Conservation (phyloP, 2,797 vertebrate species). For the Phoebastria nigripes region DNA sequence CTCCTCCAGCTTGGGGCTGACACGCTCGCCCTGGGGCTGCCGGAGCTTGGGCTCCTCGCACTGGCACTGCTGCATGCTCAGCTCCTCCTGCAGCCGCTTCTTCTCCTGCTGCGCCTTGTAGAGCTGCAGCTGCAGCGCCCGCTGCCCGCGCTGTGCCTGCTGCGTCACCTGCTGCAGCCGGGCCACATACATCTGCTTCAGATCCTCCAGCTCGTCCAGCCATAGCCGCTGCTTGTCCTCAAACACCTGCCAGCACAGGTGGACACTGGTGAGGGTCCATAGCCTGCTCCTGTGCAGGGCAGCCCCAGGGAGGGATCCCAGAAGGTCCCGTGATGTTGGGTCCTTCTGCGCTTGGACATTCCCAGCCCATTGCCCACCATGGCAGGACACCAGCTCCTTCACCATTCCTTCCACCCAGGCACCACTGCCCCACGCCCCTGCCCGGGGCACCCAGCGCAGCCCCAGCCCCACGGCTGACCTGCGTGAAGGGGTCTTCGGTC, state of each 20-base stretch:
- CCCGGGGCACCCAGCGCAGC: rapidly evolving
- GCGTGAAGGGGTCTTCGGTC: constrained; percentile 87
- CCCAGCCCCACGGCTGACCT: constrained; percentile 73
- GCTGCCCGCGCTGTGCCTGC: constrained; percentile 91
- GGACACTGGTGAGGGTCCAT: background rate
- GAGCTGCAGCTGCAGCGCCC: constrained; percentile 90
- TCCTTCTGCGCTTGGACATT: rapidly evolving
- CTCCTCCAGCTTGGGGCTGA: constrained; percentile 87
- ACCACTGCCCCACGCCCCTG: background rate
- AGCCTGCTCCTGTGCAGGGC: background rate
- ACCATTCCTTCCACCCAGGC: background rate
- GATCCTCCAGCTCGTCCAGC: constrained; percentile 91
- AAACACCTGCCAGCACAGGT: constrained; percentile 78
- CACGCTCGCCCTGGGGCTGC: constrained; percentile 57
- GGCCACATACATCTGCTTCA: constrained; percentile 89
- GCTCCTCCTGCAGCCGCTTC: constrained; percentile 87
- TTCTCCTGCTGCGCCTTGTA: constrained; percentile 94
- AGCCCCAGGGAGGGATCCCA: background rate
- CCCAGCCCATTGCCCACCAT: background rate
- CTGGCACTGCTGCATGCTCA: constrained; percentile 78
- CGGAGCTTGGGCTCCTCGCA: constrained; percentile 68
- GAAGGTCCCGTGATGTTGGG: background rate
- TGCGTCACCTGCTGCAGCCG: constrained; percentile 92
- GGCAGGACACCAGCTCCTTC: background rate
- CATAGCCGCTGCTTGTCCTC: constrained; percentile 95